Evolutionary conservation across 2,113 vertebrate species (phyloP).

Genomic region (Trachemys scripta): DNA sequence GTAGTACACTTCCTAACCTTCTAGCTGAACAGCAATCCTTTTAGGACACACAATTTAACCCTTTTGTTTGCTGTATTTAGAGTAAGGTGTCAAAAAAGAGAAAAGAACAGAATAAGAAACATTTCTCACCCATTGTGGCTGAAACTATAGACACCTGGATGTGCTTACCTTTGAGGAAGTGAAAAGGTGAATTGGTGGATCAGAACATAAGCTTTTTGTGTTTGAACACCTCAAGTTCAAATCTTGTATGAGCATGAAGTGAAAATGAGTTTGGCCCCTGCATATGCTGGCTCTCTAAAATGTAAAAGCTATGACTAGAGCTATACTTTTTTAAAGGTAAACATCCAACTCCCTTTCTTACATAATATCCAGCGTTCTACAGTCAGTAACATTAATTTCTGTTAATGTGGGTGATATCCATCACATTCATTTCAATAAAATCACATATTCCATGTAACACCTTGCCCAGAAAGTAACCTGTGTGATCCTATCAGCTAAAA

Average conservation of each 20-base stretch:
- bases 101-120: not conserved
- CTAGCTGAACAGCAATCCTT: not conserved
- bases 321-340: not conserved
- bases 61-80: too few relatives aligned
- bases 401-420: too few relatives aligned
- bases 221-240: not conserved
- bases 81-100: too few relatives aligned
- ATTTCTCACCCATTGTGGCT: not conserved
- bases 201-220: not conserved
- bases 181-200: not conserved
- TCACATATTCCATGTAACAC: too few relatives aligned
- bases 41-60: not conserved
- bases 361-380: not conserved
- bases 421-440: too few relatives aligned
- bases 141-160: not conserved
- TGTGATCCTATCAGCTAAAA: too few relatives aligned
- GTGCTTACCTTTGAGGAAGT: not conserved
- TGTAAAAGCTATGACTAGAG: too few relatives aligned
- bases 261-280: too few relatives aligned
- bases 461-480: too few relatives aligned
- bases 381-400: too few relatives aligned
- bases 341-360: not conserved
- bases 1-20: not conserved
- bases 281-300: too few relatives aligned
- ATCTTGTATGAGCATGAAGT: too few relatives aligned